Conservation (phyloP, 1,140 invertebrate species). For the Solenopsis invicta region DNA sequence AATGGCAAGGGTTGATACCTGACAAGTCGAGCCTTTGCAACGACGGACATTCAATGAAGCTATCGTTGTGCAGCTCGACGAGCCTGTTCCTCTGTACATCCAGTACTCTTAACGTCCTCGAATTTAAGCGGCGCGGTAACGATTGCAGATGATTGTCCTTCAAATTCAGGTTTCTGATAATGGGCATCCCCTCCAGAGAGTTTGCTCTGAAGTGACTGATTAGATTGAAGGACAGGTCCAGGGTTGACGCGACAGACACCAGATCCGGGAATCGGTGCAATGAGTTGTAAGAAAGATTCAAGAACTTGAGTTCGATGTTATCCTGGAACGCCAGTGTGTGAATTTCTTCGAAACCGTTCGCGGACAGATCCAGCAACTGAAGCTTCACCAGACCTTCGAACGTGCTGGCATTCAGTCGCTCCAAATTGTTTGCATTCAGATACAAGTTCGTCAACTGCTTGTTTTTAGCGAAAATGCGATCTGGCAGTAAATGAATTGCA, state of each 20-base stretch:
- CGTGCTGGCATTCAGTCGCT: constrained; percentile 84
- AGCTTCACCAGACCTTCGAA: constrained; percentile 84
- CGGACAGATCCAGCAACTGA: constrained; percentile 89
- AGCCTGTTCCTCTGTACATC: constrained; percentile 79
- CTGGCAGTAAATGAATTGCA: constrained; percentile 87
- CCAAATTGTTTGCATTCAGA: constrained; percentile 89
- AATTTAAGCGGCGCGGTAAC: constrained; percentile 74
- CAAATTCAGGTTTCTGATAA: constrained; percentile 88
- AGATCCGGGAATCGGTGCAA: constrained; percentile 77
- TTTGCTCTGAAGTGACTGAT: constrained; percentile 88
- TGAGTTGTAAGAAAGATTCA: constrained; percentile 90
- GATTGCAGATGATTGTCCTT: constrained; percentile 80
- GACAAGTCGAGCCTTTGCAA: constrained; percentile 81
- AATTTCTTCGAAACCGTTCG: constrained; percentile 88
- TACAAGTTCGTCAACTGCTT: constrained; percentile 88
- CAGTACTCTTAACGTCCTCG: constrained; percentile 74
- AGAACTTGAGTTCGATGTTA: constrained; percentile 86
- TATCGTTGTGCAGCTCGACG: constrained; percentile 71
- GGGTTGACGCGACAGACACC: constrained; percentile 66
- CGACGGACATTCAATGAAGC: constrained; percentile 74
- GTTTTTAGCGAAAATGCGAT: constrained; percentile 89
- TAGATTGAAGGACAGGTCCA: constrained; percentile 90
- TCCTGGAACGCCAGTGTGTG: constrained; percentile 88
- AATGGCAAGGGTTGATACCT: constrained; percentile 68
- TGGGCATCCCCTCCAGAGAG: constrained; percentile 87